phyloP scores from a whole-genome alignment of 2,113 vertebrate species.

The Sturnus vulgaris region DNA sequence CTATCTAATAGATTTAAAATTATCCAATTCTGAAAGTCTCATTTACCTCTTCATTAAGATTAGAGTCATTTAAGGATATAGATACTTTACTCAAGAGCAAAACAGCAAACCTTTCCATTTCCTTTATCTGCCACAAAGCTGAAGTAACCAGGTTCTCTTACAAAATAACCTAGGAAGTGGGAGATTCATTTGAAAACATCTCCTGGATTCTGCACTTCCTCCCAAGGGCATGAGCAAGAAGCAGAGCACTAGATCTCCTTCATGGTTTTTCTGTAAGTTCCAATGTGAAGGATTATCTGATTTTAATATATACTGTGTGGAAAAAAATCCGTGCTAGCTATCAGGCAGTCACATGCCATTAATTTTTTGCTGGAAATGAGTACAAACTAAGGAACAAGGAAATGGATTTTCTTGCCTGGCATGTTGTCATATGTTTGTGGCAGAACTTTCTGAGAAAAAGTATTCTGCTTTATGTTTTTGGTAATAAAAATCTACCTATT shows the following conservation, averaged over 20 bases:
- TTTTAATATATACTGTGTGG: background rate
- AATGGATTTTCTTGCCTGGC: background rate
- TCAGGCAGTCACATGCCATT: background rate
- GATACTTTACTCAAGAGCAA: background rate
- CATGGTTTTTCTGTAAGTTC: background rate
- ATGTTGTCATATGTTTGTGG: background rate
- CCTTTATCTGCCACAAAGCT: background rate
- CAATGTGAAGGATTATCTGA: background rate
- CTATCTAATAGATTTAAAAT: background rate
- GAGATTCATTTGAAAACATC: background rate
- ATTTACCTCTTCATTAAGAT: background rate
- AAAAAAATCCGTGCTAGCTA: background rate
- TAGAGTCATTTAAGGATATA: background rate
- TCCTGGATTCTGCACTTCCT: background rate
- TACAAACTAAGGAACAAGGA: background rate
- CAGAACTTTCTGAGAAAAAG: background rate
- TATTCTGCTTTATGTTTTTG: background rate
- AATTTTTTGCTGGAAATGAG: background rate
- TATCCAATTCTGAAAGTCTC: background rate
- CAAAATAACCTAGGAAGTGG: background rate
- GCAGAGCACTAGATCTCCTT: background rate
- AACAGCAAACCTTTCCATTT: background rate
- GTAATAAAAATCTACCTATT: background rate
- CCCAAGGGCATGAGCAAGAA: background rate
- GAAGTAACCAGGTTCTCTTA: background rate